These are phyloP conservation scores for Pristionchus pacificus DNA, from an alignment of 1,140 invertebrate species.

Conservation along the genomic window DNA sequence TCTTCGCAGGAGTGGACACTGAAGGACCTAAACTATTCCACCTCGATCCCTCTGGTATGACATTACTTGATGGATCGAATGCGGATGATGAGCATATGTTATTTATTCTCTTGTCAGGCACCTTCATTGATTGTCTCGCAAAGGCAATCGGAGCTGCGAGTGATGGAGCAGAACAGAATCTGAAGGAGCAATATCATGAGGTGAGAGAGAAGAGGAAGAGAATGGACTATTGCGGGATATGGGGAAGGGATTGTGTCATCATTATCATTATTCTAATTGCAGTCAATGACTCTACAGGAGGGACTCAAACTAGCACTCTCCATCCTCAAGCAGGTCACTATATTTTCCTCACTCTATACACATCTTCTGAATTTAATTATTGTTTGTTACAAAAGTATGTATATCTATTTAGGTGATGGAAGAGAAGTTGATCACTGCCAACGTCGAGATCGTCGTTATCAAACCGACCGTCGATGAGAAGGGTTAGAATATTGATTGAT, in stretches of 20 bases:
- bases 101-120: too few species aligned
- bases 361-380: too few species aligned
- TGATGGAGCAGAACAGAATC: slow-evolving; percentile 94
- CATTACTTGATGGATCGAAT: too few species aligned
- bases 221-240: slow-evolving; percentile 9
- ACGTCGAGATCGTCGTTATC: slow-evolving; percentile 78
- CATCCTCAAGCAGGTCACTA: slow-evolving; percentile 82
- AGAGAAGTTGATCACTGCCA: slow-evolving; percentile 92
- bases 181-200: slow-evolving; percentile 81
- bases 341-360: not conserved
- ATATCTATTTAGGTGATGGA: slow-evolving; percentile 74
- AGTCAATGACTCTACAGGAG: slow-evolving; percentile 93
- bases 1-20: slow-evolving; percentile 66
- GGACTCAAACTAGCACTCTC: slow-evolving; percentile 84
- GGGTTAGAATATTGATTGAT: slow-evolving; percentile 13
- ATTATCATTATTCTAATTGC: slow-evolving; percentile 59
- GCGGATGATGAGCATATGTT: too few species aligned
- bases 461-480: slow-evolving; percentile 43
- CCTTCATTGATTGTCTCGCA: slow-evolving; percentile 92
- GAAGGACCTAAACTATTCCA: slow-evolving; percentile 71
- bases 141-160: slow-evolving; percentile 99
- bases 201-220: slow-evolving; percentile 58
- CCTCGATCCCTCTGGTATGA: slow-evolving; percentile 96
- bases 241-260: slow-evolving; percentile 17
- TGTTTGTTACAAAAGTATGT: not conserved